phyloP scores from a whole-genome alignment of 2,888 invertebrate species.

The Syrphus vitripennis region DNA sequence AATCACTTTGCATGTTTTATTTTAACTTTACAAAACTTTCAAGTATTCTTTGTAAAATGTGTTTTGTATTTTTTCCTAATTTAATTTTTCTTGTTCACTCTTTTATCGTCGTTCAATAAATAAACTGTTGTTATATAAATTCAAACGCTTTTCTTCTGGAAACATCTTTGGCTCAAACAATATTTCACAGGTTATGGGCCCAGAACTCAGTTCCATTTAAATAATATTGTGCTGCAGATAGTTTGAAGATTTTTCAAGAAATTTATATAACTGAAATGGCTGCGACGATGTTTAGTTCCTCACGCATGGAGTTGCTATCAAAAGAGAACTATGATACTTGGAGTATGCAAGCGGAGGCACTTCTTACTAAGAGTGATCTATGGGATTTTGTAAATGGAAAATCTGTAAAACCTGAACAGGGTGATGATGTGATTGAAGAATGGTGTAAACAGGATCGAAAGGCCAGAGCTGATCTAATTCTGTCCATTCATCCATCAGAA shows the following conservation, averaged over 20 bases:
- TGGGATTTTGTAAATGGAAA: conserved; percentile 26
- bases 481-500: conserved; percentile 47
- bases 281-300: not conserved
- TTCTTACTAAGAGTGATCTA: conserved; percentile 37
- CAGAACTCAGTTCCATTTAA: not conserved
- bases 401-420: not conserved
- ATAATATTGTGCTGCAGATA: no score
- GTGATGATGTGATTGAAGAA: not conserved
- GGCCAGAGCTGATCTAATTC: conserved; percentile 54
- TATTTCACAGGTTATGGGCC: not conserved
- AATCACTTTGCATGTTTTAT: no score
- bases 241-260: no score
- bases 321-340: conserved; percentile 52
- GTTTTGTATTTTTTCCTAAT: no score
- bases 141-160: no score
- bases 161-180: not conserved
- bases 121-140: no score
- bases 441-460: conserved; percentile 51
- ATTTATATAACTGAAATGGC: no score
- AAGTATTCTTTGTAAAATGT: no score
- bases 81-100: no score
- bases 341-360: conserved; percentile 52
- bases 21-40: no score
- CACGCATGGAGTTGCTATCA: conserved; percentile 25
- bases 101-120: no score